Evolutionary conservation across 2,113 vertebrate genomes (phyloP).

Genomic region (Cephalopterus ornatus): DNA sequence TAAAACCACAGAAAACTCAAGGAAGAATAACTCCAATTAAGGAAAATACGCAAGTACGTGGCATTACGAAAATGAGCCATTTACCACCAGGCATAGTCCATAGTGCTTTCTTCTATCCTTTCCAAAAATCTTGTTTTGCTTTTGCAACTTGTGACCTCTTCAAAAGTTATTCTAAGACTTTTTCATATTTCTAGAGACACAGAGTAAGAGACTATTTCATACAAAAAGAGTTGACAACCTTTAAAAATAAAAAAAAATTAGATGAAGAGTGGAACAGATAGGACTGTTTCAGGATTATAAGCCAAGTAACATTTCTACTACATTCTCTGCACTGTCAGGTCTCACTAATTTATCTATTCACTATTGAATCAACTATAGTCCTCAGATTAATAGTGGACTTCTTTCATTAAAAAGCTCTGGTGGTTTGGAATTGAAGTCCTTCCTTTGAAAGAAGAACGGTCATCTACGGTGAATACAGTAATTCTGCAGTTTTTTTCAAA

Average conservation of each 20-base stretch:
- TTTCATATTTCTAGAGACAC: not conserved
- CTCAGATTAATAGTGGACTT: not conserved
- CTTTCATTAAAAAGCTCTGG: not conserved
- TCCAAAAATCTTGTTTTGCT: not conserved
- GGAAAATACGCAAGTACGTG: not conserved
- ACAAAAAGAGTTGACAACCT: not conserved
- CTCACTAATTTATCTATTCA: not conserved
- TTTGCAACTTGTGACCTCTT: not conserved
- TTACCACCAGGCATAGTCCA: not conserved
- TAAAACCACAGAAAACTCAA: not conserved
- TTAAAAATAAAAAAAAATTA: not conserved
- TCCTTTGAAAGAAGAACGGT: not conserved
- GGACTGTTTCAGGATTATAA: not conserved
- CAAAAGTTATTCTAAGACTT: not conserved
- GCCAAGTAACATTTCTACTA: not conserved
- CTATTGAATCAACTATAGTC: not conserved
- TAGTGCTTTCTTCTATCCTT: not conserved
- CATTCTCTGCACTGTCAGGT: not conserved
- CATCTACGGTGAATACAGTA: not conserved
- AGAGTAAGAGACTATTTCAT: not conserved
- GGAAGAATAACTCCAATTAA: not conserved
- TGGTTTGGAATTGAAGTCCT: not conserved
- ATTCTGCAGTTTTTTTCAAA: not conserved
- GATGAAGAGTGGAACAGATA: not conserved
- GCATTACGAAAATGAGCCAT: not conserved